Evolutionary conservation across 2,113 vertebrate species (phyloP).

Genomic region (Neodontobutis hainanensis): DNA sequence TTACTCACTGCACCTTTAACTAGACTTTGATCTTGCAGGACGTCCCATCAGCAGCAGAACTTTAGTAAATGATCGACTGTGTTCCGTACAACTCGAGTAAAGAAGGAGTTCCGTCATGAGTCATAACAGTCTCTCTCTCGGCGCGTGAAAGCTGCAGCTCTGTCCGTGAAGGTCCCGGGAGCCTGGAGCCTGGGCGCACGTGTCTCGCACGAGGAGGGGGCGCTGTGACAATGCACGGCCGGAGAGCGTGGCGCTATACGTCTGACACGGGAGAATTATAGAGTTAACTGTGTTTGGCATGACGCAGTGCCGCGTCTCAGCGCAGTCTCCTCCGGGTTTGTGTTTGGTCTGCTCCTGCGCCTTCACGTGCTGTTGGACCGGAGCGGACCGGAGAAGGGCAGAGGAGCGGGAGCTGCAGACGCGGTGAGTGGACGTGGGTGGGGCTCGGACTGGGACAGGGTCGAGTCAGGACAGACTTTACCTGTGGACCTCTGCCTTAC

Average conservation of each 20-base stretch:
- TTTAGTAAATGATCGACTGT: no score
- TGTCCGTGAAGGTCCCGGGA: no score
- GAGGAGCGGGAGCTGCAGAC: conserved; percentile 6
- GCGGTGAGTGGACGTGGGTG: conserved; percentile 53
- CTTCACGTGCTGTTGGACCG: conserved; percentile 19
- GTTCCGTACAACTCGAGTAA: no score
- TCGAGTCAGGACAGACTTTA: conserved; percentile 62
- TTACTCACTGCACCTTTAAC: no score
- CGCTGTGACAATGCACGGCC: conserved; percentile 70
- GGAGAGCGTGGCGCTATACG: conserved; percentile 68
- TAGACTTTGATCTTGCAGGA: no score
- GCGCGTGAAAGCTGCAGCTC: no score
- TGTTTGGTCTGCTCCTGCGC: conserved; percentile 66
- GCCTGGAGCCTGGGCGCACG: conserved; percentile 8
- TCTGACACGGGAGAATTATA: conserved; percentile 74
- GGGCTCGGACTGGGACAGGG: conserved; percentile 62
- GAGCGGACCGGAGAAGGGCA: conserved; percentile 40
- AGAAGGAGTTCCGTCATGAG: no score
- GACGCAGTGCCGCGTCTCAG: conserved; percentile 64
- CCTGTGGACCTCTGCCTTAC: conserved; percentile 49
- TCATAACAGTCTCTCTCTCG: no score
- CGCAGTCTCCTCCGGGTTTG: conserved; percentile 71
- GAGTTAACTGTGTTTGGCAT: conserved; percentile 73
- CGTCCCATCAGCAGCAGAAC: no score
- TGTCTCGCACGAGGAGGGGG: conserved; percentile 70